Percentiles rank a stretch among this genome's conserved stretches.
phyloP scores from a whole-genome alignment of 2,797 vertebrate species.

The Peromyscus melanophrys region DNA sequence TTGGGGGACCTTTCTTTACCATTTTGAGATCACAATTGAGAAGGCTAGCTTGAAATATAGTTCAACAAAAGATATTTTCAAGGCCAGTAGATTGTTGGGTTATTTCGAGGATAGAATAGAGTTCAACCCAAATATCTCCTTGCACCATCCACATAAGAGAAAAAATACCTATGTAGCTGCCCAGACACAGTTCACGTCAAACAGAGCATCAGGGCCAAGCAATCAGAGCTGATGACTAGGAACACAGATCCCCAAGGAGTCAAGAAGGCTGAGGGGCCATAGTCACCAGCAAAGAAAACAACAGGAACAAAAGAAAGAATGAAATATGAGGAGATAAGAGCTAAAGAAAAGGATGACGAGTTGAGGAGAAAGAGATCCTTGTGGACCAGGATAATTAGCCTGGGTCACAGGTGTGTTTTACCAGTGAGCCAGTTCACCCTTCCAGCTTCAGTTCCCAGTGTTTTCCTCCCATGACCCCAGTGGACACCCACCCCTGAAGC shows the following conservation, averaged over 20 bases:
- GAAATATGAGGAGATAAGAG: constrained; percentile 76
- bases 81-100: neutral
- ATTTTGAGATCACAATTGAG: neutral
- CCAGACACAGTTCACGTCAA: constrained; percentile 47
- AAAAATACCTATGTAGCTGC: neutral
- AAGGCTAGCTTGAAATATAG: neutral
- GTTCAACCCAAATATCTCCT: neutral
- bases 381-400: constrained; percentile 71
- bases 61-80: constrained; percentile 9
- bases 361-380: constrained; percentile 62
- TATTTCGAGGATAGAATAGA: constrained; percentile 5
- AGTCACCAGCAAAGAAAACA: constrained; percentile 66
- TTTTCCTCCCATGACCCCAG: constrained; percentile 63
- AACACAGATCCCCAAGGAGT: constrained; percentile 56
- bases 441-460: constrained; percentile 6
- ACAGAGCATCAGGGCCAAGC: neutral
- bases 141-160: neutral
- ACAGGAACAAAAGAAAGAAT: constrained; percentile 66
- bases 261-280: constrained; percentile 37
- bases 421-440: constrained; percentile 37
- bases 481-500: neutral
- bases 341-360: constrained; percentile 70
- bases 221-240: neutral
- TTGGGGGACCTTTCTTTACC: neutral
- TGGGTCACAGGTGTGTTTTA: constrained; percentile 63